Evolutionary conservation across 2,797 vertebrate genomes (phyloP), one percentile per base, ranked within the genome.

Genomic region (Euthynnus affinis): DNA sequence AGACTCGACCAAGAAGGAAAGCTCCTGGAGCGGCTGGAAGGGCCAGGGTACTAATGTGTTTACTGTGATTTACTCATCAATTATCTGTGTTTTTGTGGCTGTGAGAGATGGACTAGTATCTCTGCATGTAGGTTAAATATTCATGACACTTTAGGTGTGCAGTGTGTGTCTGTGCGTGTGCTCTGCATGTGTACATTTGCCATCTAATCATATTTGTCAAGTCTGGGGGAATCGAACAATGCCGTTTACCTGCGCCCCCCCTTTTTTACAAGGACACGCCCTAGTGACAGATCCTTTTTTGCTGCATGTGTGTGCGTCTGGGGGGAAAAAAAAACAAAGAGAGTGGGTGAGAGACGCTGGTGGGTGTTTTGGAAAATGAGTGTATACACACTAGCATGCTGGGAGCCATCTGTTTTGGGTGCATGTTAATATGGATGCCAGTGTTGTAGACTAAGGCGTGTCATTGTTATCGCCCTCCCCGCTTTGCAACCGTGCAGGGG

Each of bases 1-100:
- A 74, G 97, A 98, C 87, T 95, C 96, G 86, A 96, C 95, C 91
- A 98, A 97, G 97, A 99, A 97, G 96, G 97, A 98, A 79, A 95
- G 97, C 92, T 95, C 97, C 81, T 98, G 97, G 97, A 99, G 96
- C 96, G 93, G 96, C 95, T 99, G 98, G 98, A 99, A 96, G 95
- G 97, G 97, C 94, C 97, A 98, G 96, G 98, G 98, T 99, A 99
- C 96, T 93, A 80, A 87, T 51, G 76, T 63, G 63, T 88, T 89
- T 87, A 69, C 83, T 84, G 69, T 82, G 37, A 76, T 89, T 83
- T 85, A 12, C 78, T 76, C 78, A 53, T 78, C 42, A 25, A 53
- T 74, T 81, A 76, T 89, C 74, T 86, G 88, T 82, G 80, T 32
- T 32, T 75, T 69, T 66, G 72, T 85, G 46, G 56, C 69, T 73